Base-by-base conservation (phyloP, 2,113 vertebrate species). In the Microcebus jonahi region DNA sequence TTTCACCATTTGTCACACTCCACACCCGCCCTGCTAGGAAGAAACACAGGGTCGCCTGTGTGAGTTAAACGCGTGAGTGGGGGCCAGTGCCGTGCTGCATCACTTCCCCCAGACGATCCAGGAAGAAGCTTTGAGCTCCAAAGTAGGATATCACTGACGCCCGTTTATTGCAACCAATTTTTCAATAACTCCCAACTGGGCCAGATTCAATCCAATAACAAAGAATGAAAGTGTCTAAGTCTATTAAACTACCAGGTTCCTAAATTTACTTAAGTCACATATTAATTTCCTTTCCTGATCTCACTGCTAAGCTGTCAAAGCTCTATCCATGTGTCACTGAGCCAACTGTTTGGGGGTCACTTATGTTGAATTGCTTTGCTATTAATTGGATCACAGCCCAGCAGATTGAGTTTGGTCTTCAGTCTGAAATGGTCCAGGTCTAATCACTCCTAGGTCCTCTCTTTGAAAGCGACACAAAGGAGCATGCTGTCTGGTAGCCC, bases 221-320 rank as follows among this genome's bases (percentile, higher is more conserved):
- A 97, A 97, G 94, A 91, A 96, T 91, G 73, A 97, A 97, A 97
- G 95, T 96, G 95, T 97, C 95, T 91, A 87, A 91, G 87, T 94
- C 96, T 89, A 91, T 96, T 97, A 97, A 97, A 97, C 84, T 57
- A 95, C 95, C 96, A 97, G 97, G 93, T 97, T 89, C 86, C 91
- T 68, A 65, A 96, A 93, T 97, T 97, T 94, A 95, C 93, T 97
- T 86, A 97, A 97, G 97, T 98, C 98, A 77, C 91, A 91, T 94
- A 91, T 94, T 98, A 96, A 98, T 98, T 98, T 98, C 95, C 95
- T 94, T 86, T 79, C 86, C 86, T 91, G 87, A 96, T 96, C 97
- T 97, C 91, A 94, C 96, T 93, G 91, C 97, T 94, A 97, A 97
- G 86, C 91, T 91, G 94, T 97, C 82, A 96, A 96, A 93, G 70